phyloP scores from a whole-genome alignment of 2,888 invertebrate genomes.

The Leptopilina drosophilae region DNA sequence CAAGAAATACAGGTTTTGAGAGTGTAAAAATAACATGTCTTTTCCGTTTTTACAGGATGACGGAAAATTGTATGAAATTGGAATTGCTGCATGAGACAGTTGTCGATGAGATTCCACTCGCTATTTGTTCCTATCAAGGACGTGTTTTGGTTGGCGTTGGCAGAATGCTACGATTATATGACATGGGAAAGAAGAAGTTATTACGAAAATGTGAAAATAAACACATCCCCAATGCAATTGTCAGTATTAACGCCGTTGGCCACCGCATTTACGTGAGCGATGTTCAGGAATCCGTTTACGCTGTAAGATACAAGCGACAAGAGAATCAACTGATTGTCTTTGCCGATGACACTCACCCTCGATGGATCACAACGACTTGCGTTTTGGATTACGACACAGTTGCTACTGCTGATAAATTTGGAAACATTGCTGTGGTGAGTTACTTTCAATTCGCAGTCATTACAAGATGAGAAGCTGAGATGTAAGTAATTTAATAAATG shows the following conservation, averaged over 20 bases:
- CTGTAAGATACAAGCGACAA: conserved; percentile 94
- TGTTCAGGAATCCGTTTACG: conserved; percentile 97
- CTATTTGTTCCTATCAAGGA: conserved; percentile 94
- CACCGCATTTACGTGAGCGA: conserved; percentile 97
- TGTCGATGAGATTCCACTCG: conserved; percentile 93
- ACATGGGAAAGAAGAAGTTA: conserved; percentile 97
- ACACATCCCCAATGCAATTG: conserved; percentile 97
- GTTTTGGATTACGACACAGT: conserved; percentile 97
- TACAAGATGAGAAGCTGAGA: too few species aligned
- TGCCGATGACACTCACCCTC: conserved; percentile 98
- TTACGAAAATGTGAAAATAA: conserved; percentile 98
- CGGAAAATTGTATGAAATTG: conserved; percentile 88
- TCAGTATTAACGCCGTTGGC: conserved; percentile 95
- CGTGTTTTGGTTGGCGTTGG: conserved; percentile 95
- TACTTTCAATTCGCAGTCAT: background rate
- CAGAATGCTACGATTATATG: conserved; percentile 93
- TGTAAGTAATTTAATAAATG: too few species aligned
- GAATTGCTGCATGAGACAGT: conserved; percentile 96
- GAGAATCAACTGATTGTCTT: conserved; percentile 99
- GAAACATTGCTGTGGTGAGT: conserved; percentile 93
- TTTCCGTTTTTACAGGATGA: conserved; percentile 77
- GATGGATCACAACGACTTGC: conserved; percentile 95
- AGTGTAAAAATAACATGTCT: conserved; percentile 10
- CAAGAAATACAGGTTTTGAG: too few species aligned
- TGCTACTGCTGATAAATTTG: conserved; percentile 98